Conservation (phyloP, 2,888 invertebrate species). For the Aporophyla nigra region DNA sequence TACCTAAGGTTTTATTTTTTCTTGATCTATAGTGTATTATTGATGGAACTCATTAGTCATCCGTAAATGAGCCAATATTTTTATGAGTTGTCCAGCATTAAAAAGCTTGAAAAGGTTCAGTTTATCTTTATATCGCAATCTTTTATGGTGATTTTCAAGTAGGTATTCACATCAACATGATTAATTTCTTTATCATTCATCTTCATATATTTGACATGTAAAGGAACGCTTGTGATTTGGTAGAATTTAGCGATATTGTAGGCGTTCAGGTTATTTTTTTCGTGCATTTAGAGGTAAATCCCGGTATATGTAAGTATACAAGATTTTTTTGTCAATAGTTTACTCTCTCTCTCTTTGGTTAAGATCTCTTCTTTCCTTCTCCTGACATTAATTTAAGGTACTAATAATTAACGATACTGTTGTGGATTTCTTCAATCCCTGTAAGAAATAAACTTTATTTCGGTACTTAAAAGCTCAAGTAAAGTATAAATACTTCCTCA, state of each 20-base stretch:
- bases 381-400: background rate
- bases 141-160: conserved; percentile 33
- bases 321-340: background rate
- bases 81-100: conserved; percentile 25
- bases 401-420: background rate
- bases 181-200: conserved; percentile 35
- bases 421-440: background rate
- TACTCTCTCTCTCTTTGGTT: background rate
- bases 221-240: conserved; percentile 3
- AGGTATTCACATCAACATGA: conserved; percentile 27
- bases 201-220: conserved; percentile 24
- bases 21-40: conserved; percentile 17
- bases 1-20: conserved; percentile 18
- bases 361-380: background rate
- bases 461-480: background rate
- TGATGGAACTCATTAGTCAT: conserved; percentile 46
- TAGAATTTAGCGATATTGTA: background rate
- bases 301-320: background rate
- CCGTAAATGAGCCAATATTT: conserved; percentile 30
- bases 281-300: background rate
- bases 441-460: background rate
- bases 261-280: background rate
- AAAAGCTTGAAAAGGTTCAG: conserved; percentile 42
- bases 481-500: background rate
- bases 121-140: conserved; percentile 41